phyloP scores from a whole-genome alignment of 2,888 invertebrate genomes.

The Sesia apiformis region DNA sequence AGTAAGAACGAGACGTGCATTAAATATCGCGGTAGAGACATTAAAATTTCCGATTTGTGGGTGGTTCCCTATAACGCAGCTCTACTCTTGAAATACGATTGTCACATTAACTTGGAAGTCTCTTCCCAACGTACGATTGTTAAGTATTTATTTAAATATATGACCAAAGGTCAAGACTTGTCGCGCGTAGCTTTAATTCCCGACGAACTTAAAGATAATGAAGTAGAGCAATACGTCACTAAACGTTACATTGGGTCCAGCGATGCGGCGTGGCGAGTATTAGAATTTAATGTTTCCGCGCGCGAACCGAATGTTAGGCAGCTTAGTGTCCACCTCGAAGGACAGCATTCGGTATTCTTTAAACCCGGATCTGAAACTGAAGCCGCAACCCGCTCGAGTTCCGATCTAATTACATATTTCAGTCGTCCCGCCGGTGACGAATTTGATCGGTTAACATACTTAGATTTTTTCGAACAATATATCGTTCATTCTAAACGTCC shows the following conservation, averaged over 20 bases:
- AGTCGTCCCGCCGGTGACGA: slow-evolving; percentile 2
- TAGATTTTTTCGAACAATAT: slow-evolving; percentile 2
- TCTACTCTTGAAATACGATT: slow-evolving; percentile 5
- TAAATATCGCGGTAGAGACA: not conserved
- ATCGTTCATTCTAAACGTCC: not conserved
- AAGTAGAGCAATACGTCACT: not conserved
- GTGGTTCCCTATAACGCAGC: slow-evolving; percentile 8
- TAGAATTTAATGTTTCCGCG: not conserved
- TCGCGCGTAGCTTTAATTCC: slow-evolving; percentile 1
- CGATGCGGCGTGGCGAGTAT: slow-evolving; percentile 4
- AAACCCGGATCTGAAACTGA: not conserved
- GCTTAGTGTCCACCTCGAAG: not conserved
- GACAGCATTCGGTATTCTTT: not conserved
- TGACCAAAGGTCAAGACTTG: slow-evolving; percentile 4
- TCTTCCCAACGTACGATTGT: not conserved
- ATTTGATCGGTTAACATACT: slow-evolving; percentile 6
- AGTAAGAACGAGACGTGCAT: not conserved
- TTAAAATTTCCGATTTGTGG: slow-evolving; percentile 3
- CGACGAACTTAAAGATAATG: not conserved
- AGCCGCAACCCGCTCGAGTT: not conserved
- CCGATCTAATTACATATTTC: slow-evolving; percentile 1
- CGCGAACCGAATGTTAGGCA: slow-evolving; percentile 1
- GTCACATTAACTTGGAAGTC: slow-evolving; percentile 5
- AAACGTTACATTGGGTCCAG: slow-evolving; percentile 2
- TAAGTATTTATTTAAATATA: slow-evolving; percentile 7